phyloP scores from a whole-genome alignment of 2,113 vertebrate species.

The Elachura formosa region DNA sequence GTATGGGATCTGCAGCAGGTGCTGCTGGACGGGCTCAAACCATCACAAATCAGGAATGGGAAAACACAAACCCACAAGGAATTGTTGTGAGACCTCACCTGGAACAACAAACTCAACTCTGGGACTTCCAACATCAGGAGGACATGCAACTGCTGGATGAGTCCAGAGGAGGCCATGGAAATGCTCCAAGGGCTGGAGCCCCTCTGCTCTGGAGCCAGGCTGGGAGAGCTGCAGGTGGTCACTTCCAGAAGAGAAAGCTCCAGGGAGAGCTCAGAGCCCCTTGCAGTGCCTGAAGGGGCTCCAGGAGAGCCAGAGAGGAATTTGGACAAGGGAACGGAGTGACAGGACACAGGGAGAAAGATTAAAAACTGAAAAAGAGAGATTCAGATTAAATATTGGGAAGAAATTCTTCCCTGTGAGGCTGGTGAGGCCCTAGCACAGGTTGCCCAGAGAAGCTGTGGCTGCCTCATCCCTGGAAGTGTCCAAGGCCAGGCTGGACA shows the following conservation, averaged over 20 bases:
- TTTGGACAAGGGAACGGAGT: neutral
- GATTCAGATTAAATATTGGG: too few species aligned
- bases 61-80: neutral
- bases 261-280: neutral
- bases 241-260: neutral
- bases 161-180: neutral
- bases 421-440: neutral
- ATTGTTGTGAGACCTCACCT: neutral
- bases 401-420: neutral
- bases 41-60: neutral
- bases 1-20: neutral
- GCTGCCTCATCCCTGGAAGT: neutral
- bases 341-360: neutral
- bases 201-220: neutral
- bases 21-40: neutral
- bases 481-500: accelerated
- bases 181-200: neutral
- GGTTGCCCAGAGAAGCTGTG: neutral
- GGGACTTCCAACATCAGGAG: neutral
- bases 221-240: accelerated
- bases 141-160: neutral
- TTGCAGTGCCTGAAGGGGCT: neutral
- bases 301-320: neutral
- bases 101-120: neutral
- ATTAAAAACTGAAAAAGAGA: neutral